Evolutionary conservation across 2,888 invertebrate genomes (phyloP), one percentile per base, ranked within the genome.

Genomic region (Drosophila subsilvestris): DNA sequence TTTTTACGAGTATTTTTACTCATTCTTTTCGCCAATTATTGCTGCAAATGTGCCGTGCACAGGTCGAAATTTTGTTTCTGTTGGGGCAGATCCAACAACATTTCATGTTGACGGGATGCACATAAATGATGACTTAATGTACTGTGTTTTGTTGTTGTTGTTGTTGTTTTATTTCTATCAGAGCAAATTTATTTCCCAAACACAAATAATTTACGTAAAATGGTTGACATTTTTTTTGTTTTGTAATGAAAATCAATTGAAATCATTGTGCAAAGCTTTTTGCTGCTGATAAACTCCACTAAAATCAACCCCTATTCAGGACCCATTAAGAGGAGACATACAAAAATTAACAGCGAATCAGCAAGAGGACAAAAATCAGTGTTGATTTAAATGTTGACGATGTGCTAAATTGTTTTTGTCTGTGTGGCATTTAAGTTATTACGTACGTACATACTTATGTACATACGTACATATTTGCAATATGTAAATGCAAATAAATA

Each of bases 1-100:
- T 48, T 37, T n/a, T 7, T 6, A 7, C 32, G 14, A 7, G 37
- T 55, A 49, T 55, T 42, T 54, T 43, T 53, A 37, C 47, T 5
- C 37, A 17, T 42, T 65, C 51, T 4, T 53, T 22, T 61, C n/a
- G 43, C 66, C 67, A 66, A 66, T 66, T 66, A 67, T 66, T 43
- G 67, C 32, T 55, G 66, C 66, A 66, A 66, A 55, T 66, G 66
- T 66, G 66, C 54, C 66, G 54, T 67, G 66, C 43, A 66, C 67
- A 55, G 67, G 67, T 55, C 67, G 55, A 55, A 66, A 54, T 66
- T 54, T 55, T 55, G 43, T 49, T 55, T 43, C 20, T 14, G 37
- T 37, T 37, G 37, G 7, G 37, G 37, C 37, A 37, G 37, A 37
- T 37, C 37, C 37, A 37, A 37, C 37, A n/a, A 37, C 37, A 37